Evolutionary conservation across 2,797 vertebrate species (phyloP).

Genomic region (Saguinus oedipus): DNA sequence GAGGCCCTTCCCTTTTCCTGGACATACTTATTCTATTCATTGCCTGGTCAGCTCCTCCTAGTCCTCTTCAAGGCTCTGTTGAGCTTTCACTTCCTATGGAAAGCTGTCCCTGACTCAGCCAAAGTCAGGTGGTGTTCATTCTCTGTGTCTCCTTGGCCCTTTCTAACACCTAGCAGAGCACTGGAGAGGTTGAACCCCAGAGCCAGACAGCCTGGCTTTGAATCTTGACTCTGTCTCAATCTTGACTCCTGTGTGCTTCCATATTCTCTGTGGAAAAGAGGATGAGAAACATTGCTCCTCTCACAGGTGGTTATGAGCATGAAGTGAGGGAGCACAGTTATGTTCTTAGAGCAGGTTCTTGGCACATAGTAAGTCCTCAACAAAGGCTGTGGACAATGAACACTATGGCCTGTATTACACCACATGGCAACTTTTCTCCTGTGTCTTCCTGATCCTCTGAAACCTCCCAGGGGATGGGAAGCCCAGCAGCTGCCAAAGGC

Average conservation of each 20-base stretch:
- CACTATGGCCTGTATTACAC: rapidly evolving
- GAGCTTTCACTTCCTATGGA: background rate
- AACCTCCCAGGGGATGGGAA: background rate
- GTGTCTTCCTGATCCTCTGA: background rate
- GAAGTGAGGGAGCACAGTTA: background rate
- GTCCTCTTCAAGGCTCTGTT: background rate
- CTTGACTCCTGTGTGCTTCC: background rate
- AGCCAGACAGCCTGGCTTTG: background rate
- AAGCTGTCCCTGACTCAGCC: background rate
- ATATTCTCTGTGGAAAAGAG: background rate
- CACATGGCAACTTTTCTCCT: background rate
- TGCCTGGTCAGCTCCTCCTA: background rate
- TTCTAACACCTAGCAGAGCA: background rate
- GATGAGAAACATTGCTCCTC: too few species aligned
- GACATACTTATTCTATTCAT: background rate
- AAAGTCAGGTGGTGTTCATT: background rate
- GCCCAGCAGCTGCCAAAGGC: background rate
- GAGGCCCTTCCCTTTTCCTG: background rate
- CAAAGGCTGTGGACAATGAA: rapidly evolving
- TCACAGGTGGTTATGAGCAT: background rate
- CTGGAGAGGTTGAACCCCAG: background rate
- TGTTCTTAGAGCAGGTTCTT: background rate
- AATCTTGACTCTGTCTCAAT: background rate
- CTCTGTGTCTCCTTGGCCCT: background rate
- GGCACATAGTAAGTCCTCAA: background rate